A percentile compares a stretch with the other conserved stretches of the same genome.
Conservation (phyloP, 2,888 invertebrate species). For the Eupelmus urozonus region DNA sequence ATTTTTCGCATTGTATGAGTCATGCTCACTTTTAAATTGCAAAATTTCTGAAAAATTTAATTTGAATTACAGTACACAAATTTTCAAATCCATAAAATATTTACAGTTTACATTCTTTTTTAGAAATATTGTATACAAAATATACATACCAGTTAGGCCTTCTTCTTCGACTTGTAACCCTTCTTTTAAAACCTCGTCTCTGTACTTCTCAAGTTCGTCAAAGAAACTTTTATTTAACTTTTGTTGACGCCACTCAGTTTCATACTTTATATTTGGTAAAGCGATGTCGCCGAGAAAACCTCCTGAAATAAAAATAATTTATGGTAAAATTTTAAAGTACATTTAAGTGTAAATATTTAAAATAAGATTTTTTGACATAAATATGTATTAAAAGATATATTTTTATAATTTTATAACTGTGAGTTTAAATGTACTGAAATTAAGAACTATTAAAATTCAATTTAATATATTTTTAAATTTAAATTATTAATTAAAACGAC, state of each 20-base stretch:
- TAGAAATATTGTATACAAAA: neutral
- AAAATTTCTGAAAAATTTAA: constrained; percentile 72
- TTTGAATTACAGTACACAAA: neutral
- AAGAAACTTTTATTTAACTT: constrained; percentile 84
- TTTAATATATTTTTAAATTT: too few relatives aligned
- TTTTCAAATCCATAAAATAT: neutral
- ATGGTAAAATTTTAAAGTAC: too few relatives aligned
- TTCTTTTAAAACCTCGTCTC: constrained; percentile 88
- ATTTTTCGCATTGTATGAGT: constrained; percentile 59
- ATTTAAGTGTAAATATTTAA: too few relatives aligned
- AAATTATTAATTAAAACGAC: too few relatives aligned
- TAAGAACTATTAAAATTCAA: too few relatives aligned
- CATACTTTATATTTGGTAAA: constrained; percentile 81
- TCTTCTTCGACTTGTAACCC: constrained; percentile 92
- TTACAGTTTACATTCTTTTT: neutral
- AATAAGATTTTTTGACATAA: too few relatives aligned
- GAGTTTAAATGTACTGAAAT: too few relatives aligned
- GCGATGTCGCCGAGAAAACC: constrained; percentile 92
- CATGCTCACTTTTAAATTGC: constrained; percentile 70
- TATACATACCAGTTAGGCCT: constrained; percentile 83
- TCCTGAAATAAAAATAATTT: constrained; percentile 79
- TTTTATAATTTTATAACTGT: too few relatives aligned
- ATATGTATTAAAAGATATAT: too few relatives aligned
- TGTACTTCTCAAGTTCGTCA: constrained; percentile 88
- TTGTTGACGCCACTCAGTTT: constrained; percentile 78